These are phyloP conservation scores for Oscheius sp. DNA, from an alignment of 2,888 invertebrate species.

Conservation along the genomic window DNA sequence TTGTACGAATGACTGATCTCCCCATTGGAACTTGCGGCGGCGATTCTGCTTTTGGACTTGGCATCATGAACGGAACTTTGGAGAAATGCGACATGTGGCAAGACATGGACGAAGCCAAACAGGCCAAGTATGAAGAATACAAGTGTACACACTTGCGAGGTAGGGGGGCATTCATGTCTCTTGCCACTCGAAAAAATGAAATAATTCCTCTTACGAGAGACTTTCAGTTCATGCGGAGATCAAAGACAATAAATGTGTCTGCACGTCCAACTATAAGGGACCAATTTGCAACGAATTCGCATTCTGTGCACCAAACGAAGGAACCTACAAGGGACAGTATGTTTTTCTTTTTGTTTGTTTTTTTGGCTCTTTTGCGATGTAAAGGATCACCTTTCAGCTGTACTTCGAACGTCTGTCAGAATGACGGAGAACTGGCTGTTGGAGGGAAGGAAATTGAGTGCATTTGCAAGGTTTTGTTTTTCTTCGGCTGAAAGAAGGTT, in stretches of 20 bases:
- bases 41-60: conserved; percentile 51
- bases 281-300: conserved; percentile 61
- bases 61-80: conserved; percentile 58
- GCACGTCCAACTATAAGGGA: conserved; percentile 59
- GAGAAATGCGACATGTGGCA: conserved; percentile 63
- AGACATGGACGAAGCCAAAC: conserved; percentile 38
- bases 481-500: background rate
- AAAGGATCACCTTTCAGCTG: conserved; percentile 52
- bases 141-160: conserved; percentile 64
- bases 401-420: conserved; percentile 61
- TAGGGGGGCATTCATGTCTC: conserved; percentile 17
- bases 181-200: conserved; percentile 2
- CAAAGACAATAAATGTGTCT: conserved; percentile 54
- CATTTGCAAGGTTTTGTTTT: conserved; percentile 50
- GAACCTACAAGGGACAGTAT: conserved; percentile 52
- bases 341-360: conserved; percentile 26
- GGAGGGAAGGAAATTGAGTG: conserved; percentile 64
- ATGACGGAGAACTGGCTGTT: conserved; percentile 64
- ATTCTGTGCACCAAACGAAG: conserved; percentile 57
- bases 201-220: background rate
- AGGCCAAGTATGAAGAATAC: conserved; percentile 58
- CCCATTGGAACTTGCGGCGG: conserved; percentile 47
- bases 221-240: conserved; percentile 54
- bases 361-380: background rate
- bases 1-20: conserved; percentile 44